Evolutionary conservation across 1,140 invertebrate species (phyloP), one percentile per base, ranked within the genome.

Genomic region (Drosophila chauvacae): DNA sequence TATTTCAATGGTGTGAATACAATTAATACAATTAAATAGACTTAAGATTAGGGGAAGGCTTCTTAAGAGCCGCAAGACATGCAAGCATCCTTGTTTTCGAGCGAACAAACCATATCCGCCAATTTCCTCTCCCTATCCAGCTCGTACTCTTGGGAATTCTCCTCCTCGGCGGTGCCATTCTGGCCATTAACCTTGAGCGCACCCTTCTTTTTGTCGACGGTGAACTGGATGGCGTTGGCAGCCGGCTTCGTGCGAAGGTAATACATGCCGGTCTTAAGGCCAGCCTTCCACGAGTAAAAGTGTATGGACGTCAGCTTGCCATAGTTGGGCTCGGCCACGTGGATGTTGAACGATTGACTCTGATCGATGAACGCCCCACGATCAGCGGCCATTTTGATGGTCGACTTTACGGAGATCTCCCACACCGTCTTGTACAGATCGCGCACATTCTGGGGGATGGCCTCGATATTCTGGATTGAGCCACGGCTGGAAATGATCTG

Each of bases 261-360:
- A 93, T 99, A 99, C 98, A 99, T 99, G 41, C 99, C 99, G 33
- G 99, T 99, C 94, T 99, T 99, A 14, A 99, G 94, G 9, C 99
- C 98, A 92, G 96, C 94, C 94, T 97, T 97, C 99, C 99, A 99
- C 0, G 97, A 97, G 93, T 98, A 98, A 93, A 99, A 99, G 93
- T 99, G 99, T 95, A 99, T 99, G 9, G 98, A 99, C 3, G 97
- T 98, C 23, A 99, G 93, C 92, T 98, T 98, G 3, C 96, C 97
- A 92, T 97, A 98, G 84, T 96, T 98, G 7, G 99, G 97, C 90
- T 98, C 96, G 10, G 97, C 98, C 58, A 99, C 97, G 91, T 99
- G 98, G 75, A 99, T 96, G 92, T 99, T 99, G 64, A 99, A 94
- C 1, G 98, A 99, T 92, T 99, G 99, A 77, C 97, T 99, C 93